A percentile compares a stretch with the other conserved stretches of the same genome.
These are phyloP conservation scores for Lamellibrachia luymesi DNA, from an alignment of 1,140 invertebrate species.

Conservation along the genomic window DNA sequence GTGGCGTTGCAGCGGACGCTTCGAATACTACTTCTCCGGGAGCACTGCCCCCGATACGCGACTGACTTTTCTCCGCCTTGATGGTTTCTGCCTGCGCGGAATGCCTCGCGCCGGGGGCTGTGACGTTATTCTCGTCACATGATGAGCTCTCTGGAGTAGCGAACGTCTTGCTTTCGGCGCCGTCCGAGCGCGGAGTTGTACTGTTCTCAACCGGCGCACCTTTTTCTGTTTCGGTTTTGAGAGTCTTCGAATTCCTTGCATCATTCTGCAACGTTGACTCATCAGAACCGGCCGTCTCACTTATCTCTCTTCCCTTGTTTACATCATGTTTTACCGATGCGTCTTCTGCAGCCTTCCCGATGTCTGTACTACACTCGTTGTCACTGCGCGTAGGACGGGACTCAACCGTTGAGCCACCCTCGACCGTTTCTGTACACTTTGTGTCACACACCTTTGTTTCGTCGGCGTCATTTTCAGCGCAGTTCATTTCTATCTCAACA, in stretches of 20 bases:
- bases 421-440: background rate
- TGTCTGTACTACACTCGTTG: background rate
- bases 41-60: background rate
- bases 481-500: background rate
- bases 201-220: background rate
- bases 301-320: background rate
- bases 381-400: background rate
- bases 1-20: background rate
- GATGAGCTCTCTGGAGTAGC: too few relatives aligned
- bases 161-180: background rate
- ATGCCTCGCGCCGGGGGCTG: background rate
- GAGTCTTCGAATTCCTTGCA: background rate
- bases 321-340: background rate
- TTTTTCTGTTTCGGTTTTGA: background rate
- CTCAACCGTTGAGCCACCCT: background rate
- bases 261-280: background rate
- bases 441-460: background rate
- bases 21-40: background rate
- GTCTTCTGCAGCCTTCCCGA: background rate
- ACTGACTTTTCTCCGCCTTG: background rate
- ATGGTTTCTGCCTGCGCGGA: background rate
- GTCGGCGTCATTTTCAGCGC: background rate
- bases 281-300: background rate
- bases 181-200: background rate
- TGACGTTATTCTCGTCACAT: background rate